Base-by-base conservation (phyloP, 2,113 vertebrate species). In the Rhineura floridana region DNA sequence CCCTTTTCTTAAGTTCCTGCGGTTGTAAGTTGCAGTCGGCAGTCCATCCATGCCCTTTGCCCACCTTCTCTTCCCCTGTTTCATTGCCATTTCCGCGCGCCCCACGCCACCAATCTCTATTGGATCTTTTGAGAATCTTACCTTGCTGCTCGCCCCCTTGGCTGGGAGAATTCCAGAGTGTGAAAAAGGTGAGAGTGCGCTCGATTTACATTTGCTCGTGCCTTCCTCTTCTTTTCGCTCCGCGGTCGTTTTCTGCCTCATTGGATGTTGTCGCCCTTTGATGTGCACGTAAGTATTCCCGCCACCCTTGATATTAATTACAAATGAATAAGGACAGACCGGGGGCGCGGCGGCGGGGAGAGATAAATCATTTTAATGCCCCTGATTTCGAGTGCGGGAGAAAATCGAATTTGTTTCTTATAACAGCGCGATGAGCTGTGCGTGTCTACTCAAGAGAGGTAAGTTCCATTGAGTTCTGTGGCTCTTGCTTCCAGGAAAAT, bases 1-100 rank as follows among this genome's bases (percentile, higher is more conserved):
- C 97, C 97, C 96, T 94, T 96, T 96, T 90, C 96, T 97, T 97
- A 96, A 96, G 94, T 96, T 84, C 36, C 92, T 17, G 87, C 3
- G 95, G 86, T 92, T 77, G 96, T 93, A 94, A 93, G 5, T 91
- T 65, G 94, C 94, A 88, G 94, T 76, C 15, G 28, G 72, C 88
- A 5, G 93, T 93, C 96, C 96, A 93, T 36, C 70, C 13, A 96
- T 91, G 28, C 55, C 76, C 63, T 28, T 1, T 1, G 90, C 84
- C 91, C 88, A 80, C 21, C 46, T 78, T 21, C 48, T 11, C 88
- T 69, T 83, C 12, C 91, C 76, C 33, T 15, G 0, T 36, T 85
- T 30, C 55, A 0, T 88, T 2, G 83, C 13, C 2, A 73, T 12
- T 7, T 15, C 6, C 67, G 1, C 1, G 5, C 4, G 19, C 17